phyloP scores from a whole-genome alignment of 2,797 vertebrate genomes.

The Sebastes hubbsi region DNA sequence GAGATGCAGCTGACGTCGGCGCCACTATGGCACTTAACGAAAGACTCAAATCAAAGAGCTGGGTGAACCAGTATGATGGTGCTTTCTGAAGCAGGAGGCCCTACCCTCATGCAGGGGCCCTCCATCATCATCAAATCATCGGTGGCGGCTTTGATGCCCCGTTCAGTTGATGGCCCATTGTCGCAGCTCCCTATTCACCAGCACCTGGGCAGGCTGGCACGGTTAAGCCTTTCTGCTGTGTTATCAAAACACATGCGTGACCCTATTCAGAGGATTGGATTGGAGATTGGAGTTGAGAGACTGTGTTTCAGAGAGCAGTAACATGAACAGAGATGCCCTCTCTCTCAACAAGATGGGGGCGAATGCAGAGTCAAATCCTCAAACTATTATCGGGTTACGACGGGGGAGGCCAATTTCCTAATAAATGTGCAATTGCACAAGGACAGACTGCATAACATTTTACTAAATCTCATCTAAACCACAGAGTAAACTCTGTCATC shows the following conservation, averaged over 20 bases:
- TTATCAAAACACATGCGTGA: slow-evolving; percentile 65
- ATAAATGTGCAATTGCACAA: not conserved
- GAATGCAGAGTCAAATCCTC: not conserved
- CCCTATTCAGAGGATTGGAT: slow-evolving; percentile 28
- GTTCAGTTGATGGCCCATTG: slow-evolving; percentile 66
- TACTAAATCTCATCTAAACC: not conserved
- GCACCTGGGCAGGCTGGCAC: slow-evolving; percentile 63
- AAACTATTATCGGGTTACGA: not conserved
- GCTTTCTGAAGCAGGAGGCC: slow-evolving; percentile 66
- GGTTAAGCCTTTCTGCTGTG: slow-evolving; percentile 37
- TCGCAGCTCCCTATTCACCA: slow-evolving; percentile 51
- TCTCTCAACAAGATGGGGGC: not conserved
- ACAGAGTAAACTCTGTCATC: not conserved
- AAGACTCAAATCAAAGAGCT: slow-evolving; percentile 65
- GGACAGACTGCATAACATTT: not conserved
- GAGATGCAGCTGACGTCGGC: slow-evolving; percentile 63
- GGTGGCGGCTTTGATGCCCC: slow-evolving; percentile 68
- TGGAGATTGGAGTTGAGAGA: slow-evolving; percentile 28
- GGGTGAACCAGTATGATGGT: slow-evolving; percentile 58
- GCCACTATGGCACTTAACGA: slow-evolving; percentile 49
- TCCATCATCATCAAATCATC: slow-evolving; percentile 68
- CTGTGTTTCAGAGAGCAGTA: slow-evolving; percentile 13
- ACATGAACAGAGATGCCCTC: slow-evolving; percentile 3
- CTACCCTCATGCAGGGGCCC: slow-evolving; percentile 69
- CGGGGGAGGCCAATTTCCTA: not conserved